Evolutionary conservation across 2,113 vertebrate genomes (phyloP).

Genomic region (Rutilus rutilus): DNA sequence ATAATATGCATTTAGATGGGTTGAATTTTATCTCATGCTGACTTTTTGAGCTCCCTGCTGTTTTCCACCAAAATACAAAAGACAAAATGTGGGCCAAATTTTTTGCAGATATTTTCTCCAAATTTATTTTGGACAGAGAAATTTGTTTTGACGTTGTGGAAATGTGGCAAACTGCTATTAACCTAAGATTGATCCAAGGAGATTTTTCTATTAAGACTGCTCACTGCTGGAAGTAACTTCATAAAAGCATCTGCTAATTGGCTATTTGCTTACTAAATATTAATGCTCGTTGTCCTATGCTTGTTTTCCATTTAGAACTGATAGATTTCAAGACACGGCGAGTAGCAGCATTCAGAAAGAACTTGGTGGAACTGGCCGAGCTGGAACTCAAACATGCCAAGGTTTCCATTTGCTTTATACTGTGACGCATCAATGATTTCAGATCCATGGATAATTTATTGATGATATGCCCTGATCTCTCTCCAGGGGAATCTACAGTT

Average conservation of each 20-base stretch:
- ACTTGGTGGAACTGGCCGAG: slow-evolving; percentile 97
- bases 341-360: slow-evolving; percentile 98
- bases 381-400: slow-evolving; percentile 99
- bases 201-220: neutral
- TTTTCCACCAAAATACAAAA: neutral
- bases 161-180: neutral
- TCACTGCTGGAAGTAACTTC: neutral
- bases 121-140: neutral
- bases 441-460: neutral
- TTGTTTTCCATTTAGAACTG: slow-evolving; percentile 81
- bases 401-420: slow-evolving; percentile 72
- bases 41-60: neutral
- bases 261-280: neutral
- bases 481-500: slow-evolving; percentile 93
- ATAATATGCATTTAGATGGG: neutral
- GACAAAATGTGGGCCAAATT: neutral
- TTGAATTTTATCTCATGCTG: neutral
- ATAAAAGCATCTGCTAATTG: neutral
- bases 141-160: neutral
- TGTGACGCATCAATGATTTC: neutral
- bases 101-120: neutral
- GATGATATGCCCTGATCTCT: slow-evolving; percentile 32
- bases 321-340: slow-evolving; percentile 98
- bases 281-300: neutral
- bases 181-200: neutral